Evolutionary conservation across 2,113 vertebrate species (phyloP), one percentile per base, ranked within the genome.

Genomic region (Terrapene triunguis): DNA sequence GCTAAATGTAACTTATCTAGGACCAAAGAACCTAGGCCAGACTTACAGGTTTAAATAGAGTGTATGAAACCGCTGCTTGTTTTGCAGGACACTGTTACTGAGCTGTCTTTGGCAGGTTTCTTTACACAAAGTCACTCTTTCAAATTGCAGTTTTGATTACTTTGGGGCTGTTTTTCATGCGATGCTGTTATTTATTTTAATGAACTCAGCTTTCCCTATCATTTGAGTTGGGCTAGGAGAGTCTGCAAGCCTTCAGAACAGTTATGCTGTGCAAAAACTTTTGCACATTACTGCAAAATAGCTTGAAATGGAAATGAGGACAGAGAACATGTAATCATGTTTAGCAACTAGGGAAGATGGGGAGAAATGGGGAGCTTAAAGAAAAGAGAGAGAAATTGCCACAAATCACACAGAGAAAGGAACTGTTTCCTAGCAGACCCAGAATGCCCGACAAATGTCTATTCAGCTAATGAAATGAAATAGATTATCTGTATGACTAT

Each of bases 141-240:
- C 93, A 95, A 32, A 95, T 76, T 95, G 92, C 94, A 87, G 87
- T 93, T 96, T 94, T 93, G 95, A 95, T 96, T 95, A 92, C 80
- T 92, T 88, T 82, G 86, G 94, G 91, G 78, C 87, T 95, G 42
- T 93, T 87, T 92, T 95, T 96, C 94, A 82, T 0, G 2, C 62
- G 85, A 44, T 38, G 82, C 84, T 97, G 96, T 92, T 96, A 93
- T 94, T 95, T 96, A 87, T 96, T 96, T 96, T 93, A 97, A 96
- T 95, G 95, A 97, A 96, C 92, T 94, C 72, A 91, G 91, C 84
- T 89, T 94, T 82, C 92, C 95, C 92, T 87, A 8, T 97, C 88
- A 93, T 95, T 95, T 90, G 38, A 59, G 92, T 96, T 92, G 84
- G 25, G 88, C 88, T 22, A 84, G 55, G 76, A 93, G 90, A 92